Evolutionary conservation across 2,113 vertebrate genomes (phyloP).

Genomic region (Megaleporinus macrocephalus): DNA sequence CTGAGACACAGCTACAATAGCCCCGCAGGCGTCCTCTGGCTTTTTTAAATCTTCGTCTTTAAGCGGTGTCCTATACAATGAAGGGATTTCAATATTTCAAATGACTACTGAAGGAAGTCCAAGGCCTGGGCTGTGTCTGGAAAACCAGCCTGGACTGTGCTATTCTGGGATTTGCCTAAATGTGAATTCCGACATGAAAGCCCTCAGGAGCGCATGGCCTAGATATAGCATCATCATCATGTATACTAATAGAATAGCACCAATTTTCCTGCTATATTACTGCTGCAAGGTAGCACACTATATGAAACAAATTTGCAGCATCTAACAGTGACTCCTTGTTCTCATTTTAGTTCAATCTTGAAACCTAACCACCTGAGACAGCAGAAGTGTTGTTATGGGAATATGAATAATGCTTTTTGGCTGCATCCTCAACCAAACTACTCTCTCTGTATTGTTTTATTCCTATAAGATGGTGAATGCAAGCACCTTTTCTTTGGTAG

Average conservation of each 20-base stretch:
- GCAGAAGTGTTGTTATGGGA: background rate
- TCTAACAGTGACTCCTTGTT: background rate
- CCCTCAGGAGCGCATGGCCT: background rate
- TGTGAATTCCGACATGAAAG: background rate
- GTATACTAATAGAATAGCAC: background rate
- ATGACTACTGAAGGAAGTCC: background rate
- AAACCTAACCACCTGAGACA: background rate
- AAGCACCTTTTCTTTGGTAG: constrained; percentile 38
- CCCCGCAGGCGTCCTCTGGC: background rate
- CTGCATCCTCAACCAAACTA: background rate
- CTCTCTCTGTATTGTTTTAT: background rate
- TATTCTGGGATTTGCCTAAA: background rate
- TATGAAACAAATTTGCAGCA: background rate
- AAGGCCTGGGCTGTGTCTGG: background rate
- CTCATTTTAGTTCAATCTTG: background rate
- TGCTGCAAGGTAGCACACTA: background rate
- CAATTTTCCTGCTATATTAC: background rate
- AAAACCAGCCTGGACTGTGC: background rate
- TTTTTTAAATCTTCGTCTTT: background rate
- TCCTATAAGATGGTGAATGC: background rate
- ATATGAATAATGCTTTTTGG: background rate
- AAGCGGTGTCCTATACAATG: constrained; percentile 1
- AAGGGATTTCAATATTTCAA: background rate
- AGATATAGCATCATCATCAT: background rate
- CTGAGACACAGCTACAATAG: background rate